These are phyloP conservation scores for Acromyrmex charruanus DNA, from an alignment of 1,140 invertebrate species.

Conservation along the genomic window DNA sequence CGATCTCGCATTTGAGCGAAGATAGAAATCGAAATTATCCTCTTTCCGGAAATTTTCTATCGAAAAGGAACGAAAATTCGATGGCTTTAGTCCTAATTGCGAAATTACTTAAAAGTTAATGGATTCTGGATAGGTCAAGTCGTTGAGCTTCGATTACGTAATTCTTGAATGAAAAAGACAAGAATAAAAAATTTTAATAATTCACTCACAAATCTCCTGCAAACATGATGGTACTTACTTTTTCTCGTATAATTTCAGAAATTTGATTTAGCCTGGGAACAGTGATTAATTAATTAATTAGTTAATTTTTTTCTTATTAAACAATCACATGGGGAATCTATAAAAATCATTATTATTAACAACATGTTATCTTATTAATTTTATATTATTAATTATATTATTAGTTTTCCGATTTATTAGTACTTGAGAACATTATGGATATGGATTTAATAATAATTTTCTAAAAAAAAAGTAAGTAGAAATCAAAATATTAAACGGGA, in stretches of 20 bases:
- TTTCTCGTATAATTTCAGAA: not conserved
- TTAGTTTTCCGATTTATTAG: too few species aligned
- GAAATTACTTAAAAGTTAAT: constrained; percentile 39
- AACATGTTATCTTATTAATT: too few species aligned
- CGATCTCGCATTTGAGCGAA: not conserved
- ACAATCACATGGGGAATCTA: too few species aligned
- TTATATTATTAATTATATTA: too few species aligned
- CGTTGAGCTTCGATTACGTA: not conserved
- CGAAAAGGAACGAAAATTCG: constrained; percentile 43
- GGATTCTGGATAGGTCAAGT: not conserved
- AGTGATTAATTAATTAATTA: too few species aligned
- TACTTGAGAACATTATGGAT: too few species aligned
- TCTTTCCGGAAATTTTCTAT: constrained; percentile 2
- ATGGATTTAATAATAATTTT: too few species aligned
- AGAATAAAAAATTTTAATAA: not conserved
- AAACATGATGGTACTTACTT: too few species aligned
- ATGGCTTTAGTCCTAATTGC: not conserved
- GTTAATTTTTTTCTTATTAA: not conserved
- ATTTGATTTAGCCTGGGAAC: not conserved
- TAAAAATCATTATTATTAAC: too few species aligned
- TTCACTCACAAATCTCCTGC: too few species aligned
- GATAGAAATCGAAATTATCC: constrained; percentile 40
- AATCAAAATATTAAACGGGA: too few species aligned
- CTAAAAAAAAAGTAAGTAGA: too few species aligned
- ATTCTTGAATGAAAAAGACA: not conserved